Evolutionary conservation across 2,888 invertebrate species (phyloP).

Genomic region (Pseudoips prasinana): DNA sequence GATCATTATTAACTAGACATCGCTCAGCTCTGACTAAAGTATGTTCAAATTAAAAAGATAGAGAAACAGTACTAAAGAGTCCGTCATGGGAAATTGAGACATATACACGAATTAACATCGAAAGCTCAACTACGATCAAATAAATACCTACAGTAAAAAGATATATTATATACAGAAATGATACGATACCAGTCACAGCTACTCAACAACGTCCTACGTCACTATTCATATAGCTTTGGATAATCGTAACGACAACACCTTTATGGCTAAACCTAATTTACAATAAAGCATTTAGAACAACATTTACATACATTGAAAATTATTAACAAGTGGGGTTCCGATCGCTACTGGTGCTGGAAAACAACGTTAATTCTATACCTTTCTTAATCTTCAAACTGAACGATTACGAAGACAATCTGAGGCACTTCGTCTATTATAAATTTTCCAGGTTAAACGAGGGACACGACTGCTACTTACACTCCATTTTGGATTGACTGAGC

Average conservation of each 20-base stretch:
- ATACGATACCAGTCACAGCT: slow-evolving; percentile 52
- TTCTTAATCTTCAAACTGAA: slow-evolving; percentile 17
- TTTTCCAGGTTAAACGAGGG: slow-evolving; percentile 12
- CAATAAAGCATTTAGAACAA: slow-evolving; percentile 80
- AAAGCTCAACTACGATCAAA: slow-evolving; percentile 66
- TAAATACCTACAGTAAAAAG: slow-evolving; percentile 72
- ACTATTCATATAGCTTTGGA: slow-evolving; percentile 73
- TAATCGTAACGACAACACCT: slow-evolving; percentile 65
- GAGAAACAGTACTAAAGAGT: slow-evolving; percentile 40
- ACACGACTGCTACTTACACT: slow-evolving; percentile 25
- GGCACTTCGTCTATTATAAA: slow-evolving; percentile 29
- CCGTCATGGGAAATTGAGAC: slow-evolving; percentile 68
- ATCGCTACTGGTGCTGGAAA: slow-evolving; percentile 34
- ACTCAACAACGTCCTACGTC: slow-evolving; percentile 62
- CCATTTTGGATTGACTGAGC: slow-evolving; percentile 10
- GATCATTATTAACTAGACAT: slow-evolving; percentile 26
- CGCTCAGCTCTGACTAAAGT: slow-evolving; percentile 14
- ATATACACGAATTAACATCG: slow-evolving; percentile 51
- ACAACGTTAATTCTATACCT: slow-evolving; percentile 20
- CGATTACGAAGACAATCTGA: slow-evolving; percentile 27
- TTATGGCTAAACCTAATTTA: slow-evolving; percentile 74
- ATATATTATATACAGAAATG: slow-evolving; percentile 63
- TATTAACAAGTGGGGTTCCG: slow-evolving; percentile 54
- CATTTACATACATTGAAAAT: slow-evolving; percentile 73
- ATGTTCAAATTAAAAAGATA: slow-evolving; percentile 22